Evolutionary conservation across 2,797 vertebrate genomes (phyloP).

Genomic region (Phalloptychus januarius): DNA sequence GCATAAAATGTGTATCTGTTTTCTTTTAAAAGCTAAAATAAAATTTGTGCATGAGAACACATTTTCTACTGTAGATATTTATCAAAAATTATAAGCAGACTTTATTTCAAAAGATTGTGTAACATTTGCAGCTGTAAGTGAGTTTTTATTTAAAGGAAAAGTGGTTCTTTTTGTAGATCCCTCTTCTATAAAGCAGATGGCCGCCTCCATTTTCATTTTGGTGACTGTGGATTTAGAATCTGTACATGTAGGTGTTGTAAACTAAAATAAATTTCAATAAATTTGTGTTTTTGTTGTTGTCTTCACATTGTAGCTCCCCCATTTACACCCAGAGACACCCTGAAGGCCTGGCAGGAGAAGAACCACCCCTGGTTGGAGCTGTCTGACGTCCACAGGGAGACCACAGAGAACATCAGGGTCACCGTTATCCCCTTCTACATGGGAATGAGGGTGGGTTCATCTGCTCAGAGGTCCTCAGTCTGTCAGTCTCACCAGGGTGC

Average conservation of each 20-base stretch:
- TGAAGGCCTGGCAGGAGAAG: constrained; percentile 98
- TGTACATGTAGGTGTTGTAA: not conserved
- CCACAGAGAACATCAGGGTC: constrained; percentile 95
- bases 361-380: constrained; percentile 99
- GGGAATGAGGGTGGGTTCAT: constrained; percentile 91
- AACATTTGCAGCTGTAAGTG: no score
- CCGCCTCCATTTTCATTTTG: not conserved
- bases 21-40: no score
- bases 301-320: constrained; percentile 82
- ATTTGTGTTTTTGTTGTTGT: not conserved
- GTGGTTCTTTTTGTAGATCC: no score
- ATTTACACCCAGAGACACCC: constrained; percentile 90
- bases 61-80: no score
- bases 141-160: no score
- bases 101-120: no score
- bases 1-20: no score
- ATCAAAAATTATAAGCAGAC: no score
- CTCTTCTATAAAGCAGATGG: no score
- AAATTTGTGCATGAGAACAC: no score
- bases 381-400: constrained; percentile 96
- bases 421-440: constrained; percentile 99
- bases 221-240: not conserved
- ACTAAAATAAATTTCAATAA: not conserved
- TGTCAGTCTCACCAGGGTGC: not conserved
- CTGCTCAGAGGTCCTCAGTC: not conserved